Evolutionary conservation across 2,113 vertebrate genomes (phyloP).

Genomic region (Halichoerus grypus): DNA sequence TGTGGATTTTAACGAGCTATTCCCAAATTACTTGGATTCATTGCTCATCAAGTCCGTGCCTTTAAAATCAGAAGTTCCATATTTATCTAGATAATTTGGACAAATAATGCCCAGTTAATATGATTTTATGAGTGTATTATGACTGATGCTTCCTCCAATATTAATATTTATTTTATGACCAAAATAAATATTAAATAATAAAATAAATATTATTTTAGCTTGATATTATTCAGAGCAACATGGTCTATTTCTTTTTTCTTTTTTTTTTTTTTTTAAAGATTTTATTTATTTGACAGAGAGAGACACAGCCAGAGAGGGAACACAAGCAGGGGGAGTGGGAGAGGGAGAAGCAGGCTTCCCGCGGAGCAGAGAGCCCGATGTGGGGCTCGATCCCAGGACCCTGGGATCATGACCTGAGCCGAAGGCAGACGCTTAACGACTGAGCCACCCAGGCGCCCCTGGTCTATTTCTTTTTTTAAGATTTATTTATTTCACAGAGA

Average conservation of each 20-base stretch:
- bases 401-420: too few species aligned
- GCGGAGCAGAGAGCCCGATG: too few species aligned
- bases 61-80: background rate
- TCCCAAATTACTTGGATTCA: slow-evolving; percentile 16
- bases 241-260: background rate
- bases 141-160: background rate
- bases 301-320: too few species aligned
- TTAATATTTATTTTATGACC: background rate
- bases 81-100: background rate
- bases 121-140: background rate
- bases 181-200: background rate
- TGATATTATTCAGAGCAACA: background rate
- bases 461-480: background rate
- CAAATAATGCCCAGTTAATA: background rate
- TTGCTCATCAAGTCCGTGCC: background rate
- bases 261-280: background rate
- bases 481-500: background rate
- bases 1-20: background rate
- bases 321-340: too few species aligned
- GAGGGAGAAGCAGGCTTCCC: too few species aligned
- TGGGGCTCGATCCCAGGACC: too few species aligned
- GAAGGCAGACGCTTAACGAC: too few species aligned
- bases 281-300: background rate
- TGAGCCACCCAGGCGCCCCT: too few species aligned
- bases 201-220: background rate